Evolutionary conservation across 2,797 vertebrate species (phyloP).

Genomic region (Cichlasoma orientale): DNA sequence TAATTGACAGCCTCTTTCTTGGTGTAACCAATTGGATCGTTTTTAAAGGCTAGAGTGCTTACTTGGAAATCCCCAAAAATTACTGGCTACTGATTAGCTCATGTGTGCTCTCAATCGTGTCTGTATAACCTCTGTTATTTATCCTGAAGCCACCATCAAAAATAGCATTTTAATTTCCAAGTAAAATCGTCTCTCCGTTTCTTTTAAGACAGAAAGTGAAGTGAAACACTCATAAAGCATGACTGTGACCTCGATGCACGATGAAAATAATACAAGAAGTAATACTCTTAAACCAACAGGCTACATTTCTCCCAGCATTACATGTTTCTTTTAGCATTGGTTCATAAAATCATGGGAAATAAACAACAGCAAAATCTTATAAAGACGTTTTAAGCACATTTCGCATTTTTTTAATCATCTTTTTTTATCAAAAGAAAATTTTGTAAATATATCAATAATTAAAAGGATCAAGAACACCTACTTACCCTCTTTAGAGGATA

Average conservation of each 20-base stretch:
- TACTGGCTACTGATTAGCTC: background rate
- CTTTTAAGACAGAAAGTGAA: conserved; percentile 3
- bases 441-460: background rate
- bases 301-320: background rate
- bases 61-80: background rate
- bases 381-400: background rate
- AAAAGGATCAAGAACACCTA: background rate
- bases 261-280: background rate
- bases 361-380: background rate
- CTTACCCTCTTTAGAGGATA: background rate
- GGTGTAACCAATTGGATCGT: no score
- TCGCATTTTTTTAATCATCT: background rate
- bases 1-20: no score
- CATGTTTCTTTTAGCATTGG: background rate
- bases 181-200: conserved; percentile 3
- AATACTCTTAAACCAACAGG: background rate
- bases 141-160: background rate
- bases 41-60: background rate
- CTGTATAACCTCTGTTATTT: background rate
- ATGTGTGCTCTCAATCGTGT: background rate
- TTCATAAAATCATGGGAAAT: background rate
- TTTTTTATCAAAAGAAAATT: background rate
- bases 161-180: background rate
- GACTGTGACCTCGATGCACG: background rate
- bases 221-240: background rate